A percentile compares a stretch with the other conserved stretches of the same genome.
Evolutionary conservation across 2,113 vertebrate species (phyloP).

Genomic region (Serinus canaria): DNA sequence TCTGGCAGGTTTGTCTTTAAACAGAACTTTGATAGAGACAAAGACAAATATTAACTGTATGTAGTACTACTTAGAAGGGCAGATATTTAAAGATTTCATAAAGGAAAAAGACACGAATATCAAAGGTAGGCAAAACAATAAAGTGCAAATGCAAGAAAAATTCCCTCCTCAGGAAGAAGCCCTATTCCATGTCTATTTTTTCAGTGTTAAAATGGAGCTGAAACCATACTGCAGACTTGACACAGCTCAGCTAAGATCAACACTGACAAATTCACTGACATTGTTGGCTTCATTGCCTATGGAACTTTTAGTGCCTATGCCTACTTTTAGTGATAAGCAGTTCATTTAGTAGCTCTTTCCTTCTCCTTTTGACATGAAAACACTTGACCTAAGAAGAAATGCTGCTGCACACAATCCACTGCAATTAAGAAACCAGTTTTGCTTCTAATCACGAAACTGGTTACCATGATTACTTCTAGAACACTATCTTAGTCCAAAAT

Average conservation of each 20-base stretch:
- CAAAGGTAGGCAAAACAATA: background rate
- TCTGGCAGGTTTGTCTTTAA: background rate
- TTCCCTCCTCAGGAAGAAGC: background rate
- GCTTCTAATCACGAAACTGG: background rate
- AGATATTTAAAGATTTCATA: background rate
- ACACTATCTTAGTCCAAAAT: background rate
- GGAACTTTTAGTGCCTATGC: background rate
- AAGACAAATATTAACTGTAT: background rate
- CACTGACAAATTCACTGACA: background rate
- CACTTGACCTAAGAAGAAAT: background rate
- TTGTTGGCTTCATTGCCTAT: background rate
- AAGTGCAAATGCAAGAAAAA: background rate
- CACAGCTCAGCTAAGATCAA: background rate
- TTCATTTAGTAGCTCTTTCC: background rate
- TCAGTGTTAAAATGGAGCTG: background rate
- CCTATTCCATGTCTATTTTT: background rate
- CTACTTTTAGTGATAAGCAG: background rate
- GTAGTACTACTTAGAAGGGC: background rate
- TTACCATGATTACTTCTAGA: background rate
- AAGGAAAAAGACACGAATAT: background rate
- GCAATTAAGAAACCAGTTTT: background rate
- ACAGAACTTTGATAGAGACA: background rate
- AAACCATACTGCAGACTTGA: background rate
- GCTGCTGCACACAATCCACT: background rate
- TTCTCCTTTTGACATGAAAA: background rate